A percentile compares a stretch with the other conserved stretches of the same genome.
phyloP scores from a whole-genome alignment of 2,797 vertebrate genomes.

The Artibeus lituratus region DNA sequence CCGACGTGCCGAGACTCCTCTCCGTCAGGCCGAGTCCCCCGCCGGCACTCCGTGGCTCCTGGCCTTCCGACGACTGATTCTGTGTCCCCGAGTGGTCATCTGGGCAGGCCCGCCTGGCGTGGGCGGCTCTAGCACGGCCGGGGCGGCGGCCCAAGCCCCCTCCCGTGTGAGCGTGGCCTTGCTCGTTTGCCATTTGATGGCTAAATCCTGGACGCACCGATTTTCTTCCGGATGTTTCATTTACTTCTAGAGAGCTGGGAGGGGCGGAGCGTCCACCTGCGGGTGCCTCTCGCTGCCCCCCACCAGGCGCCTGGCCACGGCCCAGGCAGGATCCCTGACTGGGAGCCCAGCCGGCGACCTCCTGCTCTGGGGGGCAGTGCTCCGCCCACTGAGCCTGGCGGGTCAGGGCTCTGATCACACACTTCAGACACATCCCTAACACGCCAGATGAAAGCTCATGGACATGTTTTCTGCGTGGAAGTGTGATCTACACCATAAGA shows the following conservation, averaged over 20 bases:
- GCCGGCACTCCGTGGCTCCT: rapidly evolving
- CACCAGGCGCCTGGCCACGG: background rate
- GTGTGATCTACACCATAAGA: too few relatives aligned
- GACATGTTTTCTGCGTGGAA: background rate
- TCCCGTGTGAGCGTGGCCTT: too few relatives aligned
- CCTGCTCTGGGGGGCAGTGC: rapidly evolving
- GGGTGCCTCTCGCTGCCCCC: background rate
- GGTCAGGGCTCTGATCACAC: too few relatives aligned
- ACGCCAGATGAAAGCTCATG: rapidly evolving
- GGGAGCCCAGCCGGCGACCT: background rate
- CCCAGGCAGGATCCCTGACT: background rate
- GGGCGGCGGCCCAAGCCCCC: rapidly evolving
- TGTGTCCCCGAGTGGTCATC: background rate
- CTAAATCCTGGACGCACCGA: too few relatives aligned
- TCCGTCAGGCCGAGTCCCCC: background rate
- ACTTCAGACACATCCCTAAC: background rate
- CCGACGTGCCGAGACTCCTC: rapidly evolving
- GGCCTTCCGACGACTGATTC: background rate
- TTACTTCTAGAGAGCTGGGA: background rate
- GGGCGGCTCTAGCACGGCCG: background rate
- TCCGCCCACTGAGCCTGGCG: background rate
- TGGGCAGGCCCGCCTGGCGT: background rate
- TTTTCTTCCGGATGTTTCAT: too few relatives aligned
- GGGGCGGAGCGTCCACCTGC: background rate
- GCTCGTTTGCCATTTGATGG: too few relatives aligned